phyloP scores from a whole-genome alignment of 23 tunicate species.

The Clavelina lepadiformis region DNA sequence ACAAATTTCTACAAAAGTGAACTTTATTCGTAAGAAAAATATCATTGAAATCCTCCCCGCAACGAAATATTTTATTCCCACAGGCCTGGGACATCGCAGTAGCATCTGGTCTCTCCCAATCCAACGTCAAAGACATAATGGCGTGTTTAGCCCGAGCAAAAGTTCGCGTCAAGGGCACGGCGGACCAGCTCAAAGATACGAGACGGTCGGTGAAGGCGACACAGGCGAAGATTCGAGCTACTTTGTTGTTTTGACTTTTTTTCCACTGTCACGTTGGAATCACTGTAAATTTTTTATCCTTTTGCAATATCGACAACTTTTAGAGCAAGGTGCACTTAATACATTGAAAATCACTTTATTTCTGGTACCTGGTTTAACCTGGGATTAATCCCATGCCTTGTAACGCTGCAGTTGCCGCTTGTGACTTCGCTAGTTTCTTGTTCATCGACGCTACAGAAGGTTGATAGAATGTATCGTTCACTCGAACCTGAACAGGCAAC shows the following conservation, averaged over 20 bases:
- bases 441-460: conserved; percentile 33
- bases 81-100: conserved; percentile 92
- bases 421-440: conserved; percentile 59
- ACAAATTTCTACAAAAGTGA: too few species aligned
- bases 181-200: conserved; percentile 47
- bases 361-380: too few species aligned
- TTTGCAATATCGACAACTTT: too few species aligned
- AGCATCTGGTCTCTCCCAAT: conserved; percentile 58
- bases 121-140: conserved; percentile 42
- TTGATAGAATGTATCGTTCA: conserved; percentile 31
- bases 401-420: conserved; percentile 51
- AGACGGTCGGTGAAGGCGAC: conserved; percentile 17
- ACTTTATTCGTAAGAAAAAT: too few species aligned
- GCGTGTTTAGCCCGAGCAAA: conserved; percentile 48
- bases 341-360: too few species aligned
- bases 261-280: neutral
- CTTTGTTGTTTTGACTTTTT: conserved; percentile 36
- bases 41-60: too few species aligned
- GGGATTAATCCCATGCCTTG: conserved; percentile 63
- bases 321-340: too few species aligned
- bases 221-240: conserved; percentile 40
- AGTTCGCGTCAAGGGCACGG: conserved; percentile 64
- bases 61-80: too few species aligned
- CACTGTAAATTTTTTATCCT: too few species aligned
- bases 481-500: conserved; percentile 23